Evolutionary conservation across 2,797 vertebrate species (phyloP).

Genomic region (Bucorvus abyssinicus): DNA sequence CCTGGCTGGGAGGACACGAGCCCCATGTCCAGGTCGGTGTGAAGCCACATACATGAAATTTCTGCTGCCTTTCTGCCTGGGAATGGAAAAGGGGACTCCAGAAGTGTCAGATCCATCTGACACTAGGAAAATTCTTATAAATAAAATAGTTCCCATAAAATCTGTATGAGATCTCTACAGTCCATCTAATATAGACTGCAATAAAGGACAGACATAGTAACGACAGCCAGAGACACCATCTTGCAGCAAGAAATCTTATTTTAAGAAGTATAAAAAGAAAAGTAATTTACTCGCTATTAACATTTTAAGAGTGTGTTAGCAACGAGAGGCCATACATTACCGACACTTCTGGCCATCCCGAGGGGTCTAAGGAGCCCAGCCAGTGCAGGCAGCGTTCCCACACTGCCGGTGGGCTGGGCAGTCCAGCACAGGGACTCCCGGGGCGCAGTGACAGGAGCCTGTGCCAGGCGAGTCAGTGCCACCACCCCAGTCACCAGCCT

Average conservation of each 20-base stretch:
- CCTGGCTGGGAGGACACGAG: neutral
- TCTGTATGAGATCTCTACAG: conserved; percentile 67
- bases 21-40: rapidly evolving
- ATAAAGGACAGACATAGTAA: conserved; percentile 43
- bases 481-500: neutral
- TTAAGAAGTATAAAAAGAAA: conserved; percentile 60
- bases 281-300: conserved; percentile 60
- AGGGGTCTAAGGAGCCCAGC: neutral
- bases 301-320: conserved; percentile 36
- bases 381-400: rapidly evolving
- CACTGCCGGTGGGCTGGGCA: rapidly evolving
- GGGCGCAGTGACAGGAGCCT: neutral
- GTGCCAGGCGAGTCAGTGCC: rapidly evolving
- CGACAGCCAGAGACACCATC: conserved; percentile 19
- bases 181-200: conserved; percentile 59
- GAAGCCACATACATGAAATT: neutral
- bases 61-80: neutral
- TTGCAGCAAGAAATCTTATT: conserved; percentile 56
- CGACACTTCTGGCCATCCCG: neutral
- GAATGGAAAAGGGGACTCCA: conserved; percentile 6
- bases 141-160: conserved; percentile 77
- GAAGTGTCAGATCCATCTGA: conserved; percentile 70
- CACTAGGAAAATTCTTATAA: conserved; percentile 78
- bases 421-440: neutral
- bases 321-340: neutral